Percentiles rank a stretch among this genome's conserved stretches.
Conservation (phyloP, 1,140 invertebrate genomes). For the Agrypnia vestita region DNA sequence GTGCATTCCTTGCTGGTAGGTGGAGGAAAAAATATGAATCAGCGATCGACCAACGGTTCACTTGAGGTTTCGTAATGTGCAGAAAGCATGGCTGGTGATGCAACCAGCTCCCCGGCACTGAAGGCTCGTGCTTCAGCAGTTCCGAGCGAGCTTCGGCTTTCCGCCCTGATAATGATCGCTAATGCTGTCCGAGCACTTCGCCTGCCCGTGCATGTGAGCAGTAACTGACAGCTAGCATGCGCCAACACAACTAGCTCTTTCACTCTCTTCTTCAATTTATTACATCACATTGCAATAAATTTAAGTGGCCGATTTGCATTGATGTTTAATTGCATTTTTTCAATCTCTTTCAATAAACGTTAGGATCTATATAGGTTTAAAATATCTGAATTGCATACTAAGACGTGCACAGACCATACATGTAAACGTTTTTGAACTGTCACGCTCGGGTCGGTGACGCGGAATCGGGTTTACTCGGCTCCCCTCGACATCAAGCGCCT, state of each 20-base stretch:
- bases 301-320: too few species aligned
- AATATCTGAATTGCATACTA: too few species aligned
- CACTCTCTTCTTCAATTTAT: slow-evolving; percentile 16
- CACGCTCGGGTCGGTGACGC: too few species aligned
- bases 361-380: too few species aligned
- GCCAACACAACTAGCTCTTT: background rate
- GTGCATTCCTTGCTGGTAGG: too few species aligned
- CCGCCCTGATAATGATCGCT: slow-evolving; percentile 17
- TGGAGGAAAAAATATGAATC: too few species aligned
- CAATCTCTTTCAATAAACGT: too few species aligned
- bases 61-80: background rate
- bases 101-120: background rate
- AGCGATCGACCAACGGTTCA: background rate
- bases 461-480: too few species aligned
- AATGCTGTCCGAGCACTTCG: background rate
- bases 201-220: background rate
- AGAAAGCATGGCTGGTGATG: background rate
- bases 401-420: too few species aligned
- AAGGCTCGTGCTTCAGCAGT: background rate
- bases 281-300: background rate
- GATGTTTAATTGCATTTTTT: too few species aligned
- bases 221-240: background rate
- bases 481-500: too few species aligned
- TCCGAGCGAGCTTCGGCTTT: background rate
- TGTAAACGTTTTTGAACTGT: too few species aligned